Percentiles rank a stretch among this genome's conserved stretches.
These are phyloP conservation scores for Eupeodes corollae DNA, from an alignment of 1,140 invertebrate species.

Conservation along the genomic window DNA sequence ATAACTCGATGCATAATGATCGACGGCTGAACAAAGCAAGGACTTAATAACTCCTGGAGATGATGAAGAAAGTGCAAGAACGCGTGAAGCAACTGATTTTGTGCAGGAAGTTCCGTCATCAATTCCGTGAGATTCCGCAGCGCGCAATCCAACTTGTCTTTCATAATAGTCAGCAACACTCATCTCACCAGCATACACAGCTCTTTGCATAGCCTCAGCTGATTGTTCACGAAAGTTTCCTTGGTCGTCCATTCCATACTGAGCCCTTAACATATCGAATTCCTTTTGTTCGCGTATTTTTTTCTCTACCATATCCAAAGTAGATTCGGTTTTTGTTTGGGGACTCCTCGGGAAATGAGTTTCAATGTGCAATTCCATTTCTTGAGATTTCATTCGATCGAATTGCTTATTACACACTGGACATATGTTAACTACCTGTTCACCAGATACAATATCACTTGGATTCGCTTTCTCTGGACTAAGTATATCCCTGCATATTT, in stretches of 20 bases:
- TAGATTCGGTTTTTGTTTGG: constrained; percentile 12
- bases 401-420: constrained; percentile 39
- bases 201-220: constrained; percentile 68
- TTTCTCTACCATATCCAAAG: constrained; percentile 56
- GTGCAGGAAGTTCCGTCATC: constrained; percentile 75
- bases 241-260: constrained; percentile 83
- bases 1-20: constrained; percentile 77
- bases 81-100: constrained; percentile 35
- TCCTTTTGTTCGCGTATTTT: constrained; percentile 63
- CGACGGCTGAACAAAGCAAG: constrained; percentile 64
- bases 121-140: constrained; percentile 63
- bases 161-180: constrained; percentile 77
- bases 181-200: constrained; percentile 74
- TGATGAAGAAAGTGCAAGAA: constrained; percentile 55
- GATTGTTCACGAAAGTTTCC: constrained; percentile 71
- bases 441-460: neutral
- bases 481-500: constrained; percentile 34
- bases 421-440: constrained; percentile 13
- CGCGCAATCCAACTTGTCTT: constrained; percentile 58
- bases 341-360: constrained; percentile 47
- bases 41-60: constrained; percentile 55
- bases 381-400: constrained; percentile 5
- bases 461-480: constrained; percentile 37
- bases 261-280: constrained; percentile 67
- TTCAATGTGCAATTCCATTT: constrained; percentile 46